Evolutionary conservation across 2,797 vertebrate genomes (phyloP).

Genomic region (Squalus acanthias): DNA sequence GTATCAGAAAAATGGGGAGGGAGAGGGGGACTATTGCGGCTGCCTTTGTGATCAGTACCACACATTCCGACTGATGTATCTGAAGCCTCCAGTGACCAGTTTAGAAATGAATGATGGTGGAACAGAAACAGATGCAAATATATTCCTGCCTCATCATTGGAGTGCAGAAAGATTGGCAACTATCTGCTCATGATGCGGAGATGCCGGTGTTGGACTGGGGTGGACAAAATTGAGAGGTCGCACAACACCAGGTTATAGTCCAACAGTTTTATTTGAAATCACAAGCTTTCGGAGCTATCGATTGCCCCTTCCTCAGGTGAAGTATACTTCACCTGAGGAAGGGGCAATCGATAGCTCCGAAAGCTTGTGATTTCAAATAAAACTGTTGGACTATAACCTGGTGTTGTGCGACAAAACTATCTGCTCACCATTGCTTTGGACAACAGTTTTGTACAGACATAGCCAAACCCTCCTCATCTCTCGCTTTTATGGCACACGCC

Average conservation of each 20-base stretch:
- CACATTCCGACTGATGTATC: background rate
- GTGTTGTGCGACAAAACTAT: no score
- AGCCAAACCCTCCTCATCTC: background rate
- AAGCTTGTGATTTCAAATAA: no score
- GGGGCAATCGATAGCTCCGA: no score
- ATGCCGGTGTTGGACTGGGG: no score
- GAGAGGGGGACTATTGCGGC: background rate
- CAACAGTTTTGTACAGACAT: background rate
- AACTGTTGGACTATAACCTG: no score
- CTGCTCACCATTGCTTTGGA: background rate
- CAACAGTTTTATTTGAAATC: no score
- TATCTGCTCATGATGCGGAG: no score
- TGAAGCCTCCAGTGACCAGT: background rate
- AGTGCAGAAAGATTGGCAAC: background rate
- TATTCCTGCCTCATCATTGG: background rate
- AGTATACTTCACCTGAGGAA: no score
- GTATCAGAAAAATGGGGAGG: background rate
- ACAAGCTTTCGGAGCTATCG: no score
- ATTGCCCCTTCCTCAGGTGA: no score
- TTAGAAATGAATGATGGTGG: background rate
- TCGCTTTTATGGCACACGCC: background rate
- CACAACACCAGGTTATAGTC: no score
- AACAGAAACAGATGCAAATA: background rate
- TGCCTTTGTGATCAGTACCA: background rate
- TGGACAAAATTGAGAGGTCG: no score